These are phyloP conservation scores for Fregata magnificens DNA, from an alignment of 2,113 vertebrate genomes.

Conservation along the genomic window DNA sequence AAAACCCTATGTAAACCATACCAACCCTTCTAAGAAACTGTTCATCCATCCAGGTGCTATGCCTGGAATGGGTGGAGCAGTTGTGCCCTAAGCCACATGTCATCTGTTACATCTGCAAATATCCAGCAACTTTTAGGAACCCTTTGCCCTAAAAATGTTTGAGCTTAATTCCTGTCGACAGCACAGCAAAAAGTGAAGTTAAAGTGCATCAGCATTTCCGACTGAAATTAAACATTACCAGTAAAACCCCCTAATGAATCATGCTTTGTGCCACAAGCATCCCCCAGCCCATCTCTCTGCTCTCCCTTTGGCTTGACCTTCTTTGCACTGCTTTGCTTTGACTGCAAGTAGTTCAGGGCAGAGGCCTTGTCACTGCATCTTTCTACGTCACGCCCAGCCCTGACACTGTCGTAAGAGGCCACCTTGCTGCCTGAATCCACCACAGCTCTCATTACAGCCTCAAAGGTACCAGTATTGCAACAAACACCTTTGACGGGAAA, in stretches of 20 bases:
- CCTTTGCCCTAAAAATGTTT: neutral
- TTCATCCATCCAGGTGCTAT: neutral
- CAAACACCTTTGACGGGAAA: constrained; percentile 18
- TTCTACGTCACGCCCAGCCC: neutral
- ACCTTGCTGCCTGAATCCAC: neutral
- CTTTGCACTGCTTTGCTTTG: neutral
- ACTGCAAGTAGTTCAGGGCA: neutral
- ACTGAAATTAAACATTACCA: neutral
- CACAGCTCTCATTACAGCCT: neutral
- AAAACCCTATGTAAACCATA: neutral
- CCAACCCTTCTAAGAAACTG: neutral
- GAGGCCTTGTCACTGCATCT: neutral
- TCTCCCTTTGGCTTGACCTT: neutral
- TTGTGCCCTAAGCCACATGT: neutral
- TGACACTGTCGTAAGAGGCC: neutral
- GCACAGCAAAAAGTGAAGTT: neutral
- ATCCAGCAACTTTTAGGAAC: neutral
- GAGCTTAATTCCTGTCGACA: neutral
- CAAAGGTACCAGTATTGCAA: neutral
- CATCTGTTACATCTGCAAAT: neutral
- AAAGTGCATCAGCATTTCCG: neutral
- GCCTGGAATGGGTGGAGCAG: neutral
- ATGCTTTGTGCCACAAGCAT: neutral
- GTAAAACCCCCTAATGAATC: neutral
- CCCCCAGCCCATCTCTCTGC: neutral